phyloP scores from a whole-genome alignment of 2,888 invertebrate genomes.

The Pelosia muscerda region DNA sequence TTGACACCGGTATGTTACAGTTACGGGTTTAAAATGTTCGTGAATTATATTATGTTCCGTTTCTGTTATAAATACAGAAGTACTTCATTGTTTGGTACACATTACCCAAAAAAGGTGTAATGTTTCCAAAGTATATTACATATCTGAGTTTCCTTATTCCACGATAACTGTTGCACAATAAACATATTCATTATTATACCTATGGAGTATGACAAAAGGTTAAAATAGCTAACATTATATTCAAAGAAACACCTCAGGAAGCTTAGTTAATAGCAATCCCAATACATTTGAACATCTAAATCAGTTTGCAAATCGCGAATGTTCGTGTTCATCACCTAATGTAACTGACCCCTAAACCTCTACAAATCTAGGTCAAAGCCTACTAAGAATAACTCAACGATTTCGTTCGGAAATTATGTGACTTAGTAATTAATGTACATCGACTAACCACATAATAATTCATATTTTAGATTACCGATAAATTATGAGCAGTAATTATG shows the following conservation, averaged over 20 bases:
- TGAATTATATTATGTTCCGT: not conserved
- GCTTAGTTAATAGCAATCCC: not conserved
- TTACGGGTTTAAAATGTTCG: not conserved
- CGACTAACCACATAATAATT: conserved; percentile 22
- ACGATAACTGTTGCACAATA: too few relatives aligned
- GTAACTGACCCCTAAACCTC: conserved; percentile 56
- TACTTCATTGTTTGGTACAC: not conserved
- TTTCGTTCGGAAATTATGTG: conserved; percentile 28
- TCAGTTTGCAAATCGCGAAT: conserved; percentile 40
- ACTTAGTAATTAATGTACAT: conserved; percentile 30
- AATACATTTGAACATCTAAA: conserved; percentile 9
- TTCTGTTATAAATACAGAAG: not conserved
- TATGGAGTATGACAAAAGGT: not conserved
- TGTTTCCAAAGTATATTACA: not conserved
- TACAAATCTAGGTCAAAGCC: conserved; percentile 60
- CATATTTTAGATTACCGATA: conserved; percentile 23
- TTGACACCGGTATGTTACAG: not conserved
- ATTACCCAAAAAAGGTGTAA: too few relatives aligned
- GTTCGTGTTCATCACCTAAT: conserved; percentile 40
- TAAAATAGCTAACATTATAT: not conserved
- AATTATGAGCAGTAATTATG: conserved; percentile 13
- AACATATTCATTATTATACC: too few relatives aligned
- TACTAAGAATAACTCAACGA: conserved; percentile 48
- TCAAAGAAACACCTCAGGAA: not conserved
- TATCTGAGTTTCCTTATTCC: not conserved